A percentile compares a stretch with the other conserved stretches of the same genome.
Conservation (phyloP, 2,113 vertebrate genomes). For the Corythaixoides concolor region DNA sequence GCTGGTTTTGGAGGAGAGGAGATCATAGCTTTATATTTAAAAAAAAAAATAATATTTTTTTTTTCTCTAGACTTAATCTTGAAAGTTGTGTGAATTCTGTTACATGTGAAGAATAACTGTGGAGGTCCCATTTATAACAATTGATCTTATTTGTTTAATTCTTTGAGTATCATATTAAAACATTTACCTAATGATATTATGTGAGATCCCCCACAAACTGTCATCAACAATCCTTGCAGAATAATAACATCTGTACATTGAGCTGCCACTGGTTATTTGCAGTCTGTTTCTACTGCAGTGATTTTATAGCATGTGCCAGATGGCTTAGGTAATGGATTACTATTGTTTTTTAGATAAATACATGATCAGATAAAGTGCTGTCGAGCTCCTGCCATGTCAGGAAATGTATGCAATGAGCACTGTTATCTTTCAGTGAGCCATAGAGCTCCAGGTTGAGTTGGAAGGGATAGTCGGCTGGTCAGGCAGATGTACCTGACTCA, state of each 20-base stretch:
- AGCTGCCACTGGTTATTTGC: neutral
- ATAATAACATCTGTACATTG: neutral
- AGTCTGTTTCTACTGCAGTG: neutral
- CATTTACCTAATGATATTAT: neutral
- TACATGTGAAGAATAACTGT: neutral
- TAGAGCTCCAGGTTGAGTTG: neutral
- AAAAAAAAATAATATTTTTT: too few species aligned
- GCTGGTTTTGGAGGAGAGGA: neutral
- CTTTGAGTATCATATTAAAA: neutral
- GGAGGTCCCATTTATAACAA: neutral
- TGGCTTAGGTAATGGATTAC: neutral
- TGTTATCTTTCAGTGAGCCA: neutral
- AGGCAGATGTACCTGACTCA: neutral
- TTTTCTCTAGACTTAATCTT: neutral
- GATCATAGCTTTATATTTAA: neutral
- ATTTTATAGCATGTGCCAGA: neutral
- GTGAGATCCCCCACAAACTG: neutral
- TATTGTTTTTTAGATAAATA: neutral
- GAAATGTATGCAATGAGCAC: neutral
- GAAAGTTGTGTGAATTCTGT: neutral
- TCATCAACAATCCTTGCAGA: neutral
- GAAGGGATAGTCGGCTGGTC: fast-evolving
- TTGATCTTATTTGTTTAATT: neutral
- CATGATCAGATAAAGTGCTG: neutral
- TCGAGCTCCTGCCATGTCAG: neutral